Evolutionary conservation across 2,888 invertebrate genomes (phyloP).

Genomic region (Phortica magna): DNA sequence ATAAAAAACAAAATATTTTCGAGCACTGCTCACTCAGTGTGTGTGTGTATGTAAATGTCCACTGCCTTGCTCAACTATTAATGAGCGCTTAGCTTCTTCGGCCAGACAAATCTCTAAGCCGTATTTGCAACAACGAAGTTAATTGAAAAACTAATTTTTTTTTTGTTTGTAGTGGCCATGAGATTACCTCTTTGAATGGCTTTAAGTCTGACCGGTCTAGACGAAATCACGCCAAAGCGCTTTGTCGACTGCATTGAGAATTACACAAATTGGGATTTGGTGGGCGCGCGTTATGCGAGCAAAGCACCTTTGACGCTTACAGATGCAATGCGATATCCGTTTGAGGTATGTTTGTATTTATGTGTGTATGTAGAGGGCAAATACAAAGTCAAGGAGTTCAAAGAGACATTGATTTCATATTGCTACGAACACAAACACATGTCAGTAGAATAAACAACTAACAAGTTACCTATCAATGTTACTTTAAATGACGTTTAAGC

Average conservation of each 20-base stretch:
- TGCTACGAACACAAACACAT: background rate
- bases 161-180: constrained; percentile 81
- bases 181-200: constrained; percentile 86
- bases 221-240: constrained; percentile 85
- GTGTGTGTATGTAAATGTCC: background rate
- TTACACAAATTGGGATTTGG: constrained; percentile 87
- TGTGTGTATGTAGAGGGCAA: background rate
- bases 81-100: no score
- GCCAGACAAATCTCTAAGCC: no score
- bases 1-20: no score
- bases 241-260: constrained; percentile 85
- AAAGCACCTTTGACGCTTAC: constrained; percentile 84
- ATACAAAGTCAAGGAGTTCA: background rate
- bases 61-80: background rate
- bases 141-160: background rate
- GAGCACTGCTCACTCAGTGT: background rate
- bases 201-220: constrained; percentile 84
- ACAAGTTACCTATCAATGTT: constrained; percentile 39
- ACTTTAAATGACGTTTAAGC: constrained; percentile 52
- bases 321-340: constrained; percentile 85
- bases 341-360: constrained; percentile 78
- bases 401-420: constrained; percentile 25
- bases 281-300: constrained; percentile 85
- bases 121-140: no score
- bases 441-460: constrained; percentile 18